These are phyloP conservation scores for Anguilla pacifica DNA, from an alignment of 2,797 vertebrate genomes.

Conservation along the genomic window DNA sequence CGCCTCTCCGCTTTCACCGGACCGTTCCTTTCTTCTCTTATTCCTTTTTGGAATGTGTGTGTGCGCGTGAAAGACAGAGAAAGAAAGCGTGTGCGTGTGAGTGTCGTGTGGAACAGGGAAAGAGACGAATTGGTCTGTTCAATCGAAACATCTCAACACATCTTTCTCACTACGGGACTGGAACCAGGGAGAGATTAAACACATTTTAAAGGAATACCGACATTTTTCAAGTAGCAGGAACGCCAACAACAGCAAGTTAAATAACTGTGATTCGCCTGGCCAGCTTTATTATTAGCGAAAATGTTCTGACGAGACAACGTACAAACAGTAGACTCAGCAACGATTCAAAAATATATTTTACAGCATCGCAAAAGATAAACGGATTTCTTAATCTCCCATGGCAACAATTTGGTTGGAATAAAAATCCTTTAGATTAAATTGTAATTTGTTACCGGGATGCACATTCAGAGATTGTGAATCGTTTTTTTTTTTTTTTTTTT, in stretches of 20 bases:
- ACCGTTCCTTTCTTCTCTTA: constrained; percentile 39
- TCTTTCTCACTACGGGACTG: neutral
- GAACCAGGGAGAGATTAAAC: constrained; percentile 5
- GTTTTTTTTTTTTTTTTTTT: neutral
- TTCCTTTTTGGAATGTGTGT: constrained; percentile 32
- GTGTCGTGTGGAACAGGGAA: neutral
- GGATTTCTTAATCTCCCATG: constrained; percentile 23
- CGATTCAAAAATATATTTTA: neutral
- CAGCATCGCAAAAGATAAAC: neutral
- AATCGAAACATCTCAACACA: constrained; percentile 26
- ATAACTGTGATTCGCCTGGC: neutral
- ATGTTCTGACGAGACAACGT: neutral
- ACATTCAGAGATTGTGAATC: constrained; percentile 16
- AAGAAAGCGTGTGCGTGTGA: neutral
- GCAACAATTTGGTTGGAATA: constrained; percentile 17
- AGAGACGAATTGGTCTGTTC: constrained; percentile 17
- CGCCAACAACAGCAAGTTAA: neutral
- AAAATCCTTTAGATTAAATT: constrained; percentile 27
- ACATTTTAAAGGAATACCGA: constrained; percentile 25
- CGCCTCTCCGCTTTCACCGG: constrained; percentile 59
- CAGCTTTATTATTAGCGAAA: neutral
- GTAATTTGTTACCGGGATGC: constrained; percentile 31
- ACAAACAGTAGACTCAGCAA: neutral
- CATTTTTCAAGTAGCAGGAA: neutral
- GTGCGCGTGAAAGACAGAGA: neutral